phyloP scores from a whole-genome alignment of 2,113 vertebrate genomes.

The Stegostoma tigrinum region DNA sequence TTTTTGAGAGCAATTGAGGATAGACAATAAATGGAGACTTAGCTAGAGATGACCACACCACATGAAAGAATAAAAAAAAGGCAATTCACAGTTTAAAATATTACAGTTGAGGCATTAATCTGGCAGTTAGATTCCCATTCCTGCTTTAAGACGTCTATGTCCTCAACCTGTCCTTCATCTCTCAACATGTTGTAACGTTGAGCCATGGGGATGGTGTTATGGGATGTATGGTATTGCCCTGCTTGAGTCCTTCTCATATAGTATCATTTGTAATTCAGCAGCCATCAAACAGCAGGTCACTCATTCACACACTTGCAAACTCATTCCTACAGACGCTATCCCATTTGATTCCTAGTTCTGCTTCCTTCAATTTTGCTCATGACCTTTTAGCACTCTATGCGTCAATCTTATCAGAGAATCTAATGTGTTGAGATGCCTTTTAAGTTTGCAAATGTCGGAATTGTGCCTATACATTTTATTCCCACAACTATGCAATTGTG shows the following conservation, averaged over 20 bases:
- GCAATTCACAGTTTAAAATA: no score
- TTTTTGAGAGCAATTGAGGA: no score
- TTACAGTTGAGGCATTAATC: no score
- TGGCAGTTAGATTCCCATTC: no score
- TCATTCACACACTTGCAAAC: neutral
- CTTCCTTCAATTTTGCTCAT: neutral
- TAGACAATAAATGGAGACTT: no score
- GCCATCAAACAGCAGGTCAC: neutral
- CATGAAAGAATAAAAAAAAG: no score
- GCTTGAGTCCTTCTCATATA: neutral
- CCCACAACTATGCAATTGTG: neutral
- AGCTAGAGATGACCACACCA: no score
- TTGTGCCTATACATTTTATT: neutral
- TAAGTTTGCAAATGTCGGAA: neutral
- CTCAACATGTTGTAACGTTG: neutral
- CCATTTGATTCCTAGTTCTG: neutral
- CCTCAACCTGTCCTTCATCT: neutral
- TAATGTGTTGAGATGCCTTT: neutral
- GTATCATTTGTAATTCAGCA: neutral
- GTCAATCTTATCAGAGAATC: neutral
- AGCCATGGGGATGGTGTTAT: neutral
- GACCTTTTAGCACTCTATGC: neutral
- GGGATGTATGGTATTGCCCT: neutral
- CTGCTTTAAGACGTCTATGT: neutral
- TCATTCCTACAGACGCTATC: neutral